Base-by-base conservation (phyloP, 1,140 invertebrate species). In the Octopus bimaculoides region DNA sequence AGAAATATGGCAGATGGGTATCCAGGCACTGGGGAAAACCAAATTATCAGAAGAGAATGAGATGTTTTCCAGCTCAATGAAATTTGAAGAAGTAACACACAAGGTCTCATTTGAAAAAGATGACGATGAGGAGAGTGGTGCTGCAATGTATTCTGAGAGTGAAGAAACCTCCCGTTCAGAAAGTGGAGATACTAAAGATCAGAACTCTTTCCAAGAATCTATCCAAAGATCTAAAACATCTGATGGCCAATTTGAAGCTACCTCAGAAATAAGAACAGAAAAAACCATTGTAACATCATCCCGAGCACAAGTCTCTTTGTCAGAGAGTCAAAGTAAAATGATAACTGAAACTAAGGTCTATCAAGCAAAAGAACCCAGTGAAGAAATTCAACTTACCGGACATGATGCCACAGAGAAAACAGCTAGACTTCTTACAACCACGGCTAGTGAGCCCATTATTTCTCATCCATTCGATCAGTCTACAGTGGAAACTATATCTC, bases 1-100 rank as follows among this genome's bases (percentile, higher is more conserved):
- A 74, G 77, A 84, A 77, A 83, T 84, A 78, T 55, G 82, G 52
- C 74, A 80, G 53, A 77, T 77, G 77, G 52, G 81, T 61, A 81
- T 69, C 41, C 80, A 83, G 17, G 74, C 26, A 41, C 41, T 53
- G 20, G 74, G 26, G 52, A 75, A 75, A 26, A 53, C 26, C 6
- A 20, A 14, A 71, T 17, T 71, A 20, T 71, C 66, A 6, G 74
- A 75, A 53, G 26, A 53, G 14, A 75, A 14, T 6, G 14, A 75
- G 17, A 75, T 75, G 52, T 75, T 75, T 41, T 75, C 74, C 6
- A 75, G 41, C 52, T 52, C 41, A 41, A 53, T 75, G 74, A 75
- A 75, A 41, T 75, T 75, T 53, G 52, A 75, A 75, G 74, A 75
- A 75, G 74, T 75, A 14, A 53, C 52, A 14, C 74, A 75, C 17